Conservation (phyloP, 2,888 invertebrate species). For the Synergus umbraculus region DNA sequence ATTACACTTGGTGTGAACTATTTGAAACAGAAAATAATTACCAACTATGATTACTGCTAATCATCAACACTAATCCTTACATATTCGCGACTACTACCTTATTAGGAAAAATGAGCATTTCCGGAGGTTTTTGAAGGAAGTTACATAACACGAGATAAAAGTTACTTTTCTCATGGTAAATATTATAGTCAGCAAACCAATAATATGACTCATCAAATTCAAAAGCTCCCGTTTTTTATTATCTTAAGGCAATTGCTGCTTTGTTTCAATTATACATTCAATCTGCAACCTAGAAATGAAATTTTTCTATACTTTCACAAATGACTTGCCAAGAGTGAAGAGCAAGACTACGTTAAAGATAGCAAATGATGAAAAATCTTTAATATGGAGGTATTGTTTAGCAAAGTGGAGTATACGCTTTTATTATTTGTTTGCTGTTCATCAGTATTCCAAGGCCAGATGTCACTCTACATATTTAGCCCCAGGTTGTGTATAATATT, state of each 20-base stretch:
- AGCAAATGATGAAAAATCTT: neutral
- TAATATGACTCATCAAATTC: no score
- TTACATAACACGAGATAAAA: conserved; percentile 19
- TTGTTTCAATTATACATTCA: no score
- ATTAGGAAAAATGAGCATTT: neutral
- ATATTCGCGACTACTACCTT: no score
- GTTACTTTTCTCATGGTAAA: conserved; percentile 7
- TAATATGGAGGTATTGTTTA: neutral
- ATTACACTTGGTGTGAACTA: no score
- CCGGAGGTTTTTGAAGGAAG: conserved; percentile 8
- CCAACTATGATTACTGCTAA: no score
- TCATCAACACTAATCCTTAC: no score
- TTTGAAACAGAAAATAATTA: no score
- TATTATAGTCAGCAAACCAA: no score
- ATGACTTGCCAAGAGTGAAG: neutral
- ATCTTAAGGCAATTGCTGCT: no score
- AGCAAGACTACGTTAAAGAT: neutral
- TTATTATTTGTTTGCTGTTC: neutral
- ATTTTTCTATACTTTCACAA: neutral
- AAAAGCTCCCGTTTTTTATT: no score
- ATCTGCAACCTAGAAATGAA: no score
- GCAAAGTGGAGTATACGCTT: neutral
- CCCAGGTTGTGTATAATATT: neutral
- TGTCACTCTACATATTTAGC: neutral
- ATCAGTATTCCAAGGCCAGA: neutral